Conservation (phyloP, 2,888 invertebrate genomes). For the Volucella inanis region DNA sequence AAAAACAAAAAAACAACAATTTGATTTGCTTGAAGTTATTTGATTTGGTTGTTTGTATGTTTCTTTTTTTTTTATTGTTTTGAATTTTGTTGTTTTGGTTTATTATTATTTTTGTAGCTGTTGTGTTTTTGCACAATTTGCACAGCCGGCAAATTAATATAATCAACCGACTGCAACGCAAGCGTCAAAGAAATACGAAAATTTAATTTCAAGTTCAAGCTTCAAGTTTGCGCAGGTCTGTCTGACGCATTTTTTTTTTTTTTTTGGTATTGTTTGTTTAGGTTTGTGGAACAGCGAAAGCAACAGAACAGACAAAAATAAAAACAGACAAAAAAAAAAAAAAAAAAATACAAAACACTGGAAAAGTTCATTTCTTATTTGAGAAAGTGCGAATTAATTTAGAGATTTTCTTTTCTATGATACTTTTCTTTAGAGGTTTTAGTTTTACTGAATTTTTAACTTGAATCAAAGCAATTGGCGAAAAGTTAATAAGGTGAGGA, state of each 20-base stretch:
- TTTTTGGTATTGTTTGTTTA: constrained; percentile 38
- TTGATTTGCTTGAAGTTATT: constrained; percentile 24
- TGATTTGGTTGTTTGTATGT: background rate
- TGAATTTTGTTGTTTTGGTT: background rate
- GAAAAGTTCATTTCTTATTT: constrained; percentile 17
- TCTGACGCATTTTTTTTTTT: background rate
- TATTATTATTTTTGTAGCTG: constrained; percentile 11
- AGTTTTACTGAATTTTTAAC: background rate
- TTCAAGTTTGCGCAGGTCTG: too few species aligned
- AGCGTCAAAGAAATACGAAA: constrained; percentile 35
- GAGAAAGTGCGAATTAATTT: constrained; percentile 48
- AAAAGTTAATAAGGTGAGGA: background rate
- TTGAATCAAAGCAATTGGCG: background rate
- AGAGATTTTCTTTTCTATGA: background rate
- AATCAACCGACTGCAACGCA: constrained; percentile 54
- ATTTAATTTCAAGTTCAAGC: constrained; percentile 50
- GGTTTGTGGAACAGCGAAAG: constrained; percentile 23
- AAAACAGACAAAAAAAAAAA: background rate
- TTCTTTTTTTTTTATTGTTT: constrained; percentile 7
- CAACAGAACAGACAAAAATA: background rate
- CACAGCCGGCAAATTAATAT: constrained; percentile 62
- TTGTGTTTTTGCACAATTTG: constrained; percentile 41
- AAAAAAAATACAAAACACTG: background rate
- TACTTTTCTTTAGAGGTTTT: too few species aligned
- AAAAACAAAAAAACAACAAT: constrained; percentile 22